phyloP scores from a whole-genome alignment of 1,140 invertebrate species.

The Pristionchus pacificus region DNA sequence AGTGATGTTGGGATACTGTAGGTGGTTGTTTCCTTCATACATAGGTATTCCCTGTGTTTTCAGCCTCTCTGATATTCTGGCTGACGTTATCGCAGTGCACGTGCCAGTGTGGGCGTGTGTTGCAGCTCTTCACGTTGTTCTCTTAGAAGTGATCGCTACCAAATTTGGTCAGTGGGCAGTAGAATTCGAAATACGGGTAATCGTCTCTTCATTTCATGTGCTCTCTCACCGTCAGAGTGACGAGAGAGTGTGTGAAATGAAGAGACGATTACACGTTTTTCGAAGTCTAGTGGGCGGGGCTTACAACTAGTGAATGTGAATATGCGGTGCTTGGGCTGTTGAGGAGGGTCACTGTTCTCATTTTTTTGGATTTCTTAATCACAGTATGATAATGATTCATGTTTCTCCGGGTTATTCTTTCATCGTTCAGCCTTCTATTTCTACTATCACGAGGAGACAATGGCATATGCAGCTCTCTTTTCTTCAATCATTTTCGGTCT shows the following conservation, averaged over 20 bases:
- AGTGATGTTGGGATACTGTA: background rate
- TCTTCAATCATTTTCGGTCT: background rate
- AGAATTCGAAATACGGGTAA: background rate
- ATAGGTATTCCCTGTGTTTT: background rate
- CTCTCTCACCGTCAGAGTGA: too few species aligned
- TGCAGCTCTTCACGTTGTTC: background rate
- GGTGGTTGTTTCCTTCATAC: background rate
- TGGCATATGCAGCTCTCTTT: background rate
- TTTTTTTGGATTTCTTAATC: background rate
- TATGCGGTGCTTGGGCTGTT: too few species aligned
- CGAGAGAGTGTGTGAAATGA: too few species aligned
- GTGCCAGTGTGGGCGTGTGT: background rate
- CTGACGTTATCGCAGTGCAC: background rate
- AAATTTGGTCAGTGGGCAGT: background rate
- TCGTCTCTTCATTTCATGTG: too few species aligned
- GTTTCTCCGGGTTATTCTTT: background rate
- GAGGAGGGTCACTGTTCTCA: too few species aligned
- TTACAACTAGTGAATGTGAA: too few species aligned
- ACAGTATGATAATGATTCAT: background rate
- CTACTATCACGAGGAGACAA: background rate
- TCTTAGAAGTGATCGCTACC: background rate
- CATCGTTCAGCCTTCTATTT: background rate
- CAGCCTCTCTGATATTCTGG: background rate
- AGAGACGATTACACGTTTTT: too few species aligned
- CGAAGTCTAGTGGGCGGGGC: too few species aligned